Evolutionary conservation across 2,113 vertebrate species (phyloP).

Genomic region (Thalassarche chlororhynchos): DNA sequence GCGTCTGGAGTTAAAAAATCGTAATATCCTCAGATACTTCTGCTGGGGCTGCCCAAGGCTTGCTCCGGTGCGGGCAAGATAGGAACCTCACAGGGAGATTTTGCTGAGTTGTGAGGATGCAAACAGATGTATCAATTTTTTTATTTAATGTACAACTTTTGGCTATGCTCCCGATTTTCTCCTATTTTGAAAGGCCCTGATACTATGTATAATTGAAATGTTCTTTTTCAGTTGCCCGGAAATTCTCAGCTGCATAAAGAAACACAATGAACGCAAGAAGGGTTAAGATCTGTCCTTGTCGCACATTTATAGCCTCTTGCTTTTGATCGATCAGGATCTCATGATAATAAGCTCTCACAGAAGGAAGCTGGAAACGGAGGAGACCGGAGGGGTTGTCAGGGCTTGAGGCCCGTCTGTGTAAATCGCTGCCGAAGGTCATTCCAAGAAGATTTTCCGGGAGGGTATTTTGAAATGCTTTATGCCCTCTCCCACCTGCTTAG

Average conservation of each 20-base stretch:
- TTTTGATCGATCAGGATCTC: not conserved
- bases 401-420: not conserved
- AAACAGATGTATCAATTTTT: not conserved
- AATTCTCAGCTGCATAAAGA: not conserved
- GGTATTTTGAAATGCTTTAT: not conserved
- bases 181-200: not conserved
- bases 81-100: not conserved
- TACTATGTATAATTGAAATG: not conserved
- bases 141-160: not conserved
- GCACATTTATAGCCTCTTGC: not conserved
- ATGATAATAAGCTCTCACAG: not conserved
- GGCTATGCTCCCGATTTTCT: not conserved
- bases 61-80: accelerated
- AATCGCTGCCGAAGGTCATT: not conserved
- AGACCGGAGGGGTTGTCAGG: not conserved
- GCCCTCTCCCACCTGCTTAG: not conserved
- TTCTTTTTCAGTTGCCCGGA: not conserved
- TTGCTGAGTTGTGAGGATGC: not conserved
- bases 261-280: not conserved
- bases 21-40: not conserved
- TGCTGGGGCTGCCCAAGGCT: not conserved
- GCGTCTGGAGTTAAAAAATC: not conserved
- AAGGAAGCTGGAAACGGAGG: not conserved
- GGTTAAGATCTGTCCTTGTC: not conserved
- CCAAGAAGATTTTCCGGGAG: not conserved